Evolutionary conservation across 2,888 invertebrate species (phyloP).

Genomic region (Leucoptera coffeella): DNA sequence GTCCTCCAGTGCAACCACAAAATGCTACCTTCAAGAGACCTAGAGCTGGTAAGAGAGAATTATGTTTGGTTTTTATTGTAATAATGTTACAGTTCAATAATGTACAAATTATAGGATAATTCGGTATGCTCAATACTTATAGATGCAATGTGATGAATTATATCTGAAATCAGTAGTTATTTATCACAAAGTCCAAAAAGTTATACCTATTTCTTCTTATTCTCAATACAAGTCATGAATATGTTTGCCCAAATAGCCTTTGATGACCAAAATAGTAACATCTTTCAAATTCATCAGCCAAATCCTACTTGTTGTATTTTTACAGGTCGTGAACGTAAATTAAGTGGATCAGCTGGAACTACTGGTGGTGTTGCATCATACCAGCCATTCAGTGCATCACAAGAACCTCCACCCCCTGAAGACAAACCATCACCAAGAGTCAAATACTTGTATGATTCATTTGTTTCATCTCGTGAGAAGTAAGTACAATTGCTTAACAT

Average conservation of each 20-base stretch:
- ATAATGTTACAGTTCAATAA: background rate
- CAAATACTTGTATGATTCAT: slow-evolving; percentile 53
- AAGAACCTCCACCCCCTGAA: slow-evolving; percentile 66
- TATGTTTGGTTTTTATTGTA: slow-evolving; percentile 12
- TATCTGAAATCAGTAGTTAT: too few species aligned
- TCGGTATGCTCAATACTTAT: too few species aligned
- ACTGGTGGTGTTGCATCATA: slow-evolving; percentile 74
- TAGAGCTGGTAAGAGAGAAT: slow-evolving; percentile 50
- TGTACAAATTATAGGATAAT: background rate
- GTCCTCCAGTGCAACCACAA: slow-evolving; percentile 79
- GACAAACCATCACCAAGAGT: slow-evolving; percentile 62
- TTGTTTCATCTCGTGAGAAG: slow-evolving; percentile 42
- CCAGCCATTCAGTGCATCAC: slow-evolving; percentile 86
- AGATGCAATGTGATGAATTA: too few species aligned
- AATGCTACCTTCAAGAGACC: slow-evolving; percentile 88
- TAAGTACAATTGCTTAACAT: too few species aligned
- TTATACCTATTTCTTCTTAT: too few species aligned
- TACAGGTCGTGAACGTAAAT: slow-evolving; percentile 67
- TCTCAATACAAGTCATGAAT: too few species aligned
- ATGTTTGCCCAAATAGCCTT: too few species aligned
- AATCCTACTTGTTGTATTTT: background rate
- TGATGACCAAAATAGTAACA: too few species aligned
- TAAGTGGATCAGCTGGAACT: slow-evolving; percentile 57
- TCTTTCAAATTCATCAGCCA: too few species aligned
- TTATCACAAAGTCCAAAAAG: too few species aligned